Base-by-base conservation (phyloP, 2,113 vertebrate species). In the Eulemur rufifrons region DNA sequence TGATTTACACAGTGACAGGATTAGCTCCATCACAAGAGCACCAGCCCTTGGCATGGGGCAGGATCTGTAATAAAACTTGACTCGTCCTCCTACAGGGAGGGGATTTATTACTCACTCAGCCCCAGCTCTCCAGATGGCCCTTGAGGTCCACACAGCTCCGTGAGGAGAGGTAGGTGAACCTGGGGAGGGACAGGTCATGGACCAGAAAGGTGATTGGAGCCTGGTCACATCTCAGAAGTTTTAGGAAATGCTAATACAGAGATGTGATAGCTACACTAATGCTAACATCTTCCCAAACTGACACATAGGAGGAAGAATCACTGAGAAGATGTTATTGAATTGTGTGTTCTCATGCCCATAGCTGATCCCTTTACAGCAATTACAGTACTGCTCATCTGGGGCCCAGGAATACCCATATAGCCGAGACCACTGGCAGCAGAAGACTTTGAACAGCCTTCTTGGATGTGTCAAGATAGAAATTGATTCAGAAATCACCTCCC, bases 11-110 rank as follows among this genome's bases (percentile, higher is more conserved):
- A 0, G 61, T 82, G 92, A 93, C 92, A 78, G 89, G 76, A 90
- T 89, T 42, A 39, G 80, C 68, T 94, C 96, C 42, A 1, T 96
- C 89, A 88, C 56, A 23, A 34, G 45, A 45, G 80, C 8, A 82
- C 83, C 85, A 59, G 87, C 69, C 81, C 86, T 94, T 64, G 47
- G 86, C 77, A 66, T 82, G 90, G 34, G 89, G 94, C 73, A 77
- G 84, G 61, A 89, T 92, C 90, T 86, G 45, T 76, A 95, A 90
- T 92, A 97, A 91, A 63, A 80, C 42, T 78, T 92, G 81, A 27
- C 66, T 93, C 1, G 0, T 82, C 81, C 39, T 95, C 78, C 87
- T 92, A 73, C 47, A 85, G 23, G 68, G 66, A 88, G 69, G 32
- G 39, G 73, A 69, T 93, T 66, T 80, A 90, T 84, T 81, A 37